Evolutionary conservation across 1,140 invertebrate genomes (phyloP).

Genomic region (Adelges cooleyi): DNA sequence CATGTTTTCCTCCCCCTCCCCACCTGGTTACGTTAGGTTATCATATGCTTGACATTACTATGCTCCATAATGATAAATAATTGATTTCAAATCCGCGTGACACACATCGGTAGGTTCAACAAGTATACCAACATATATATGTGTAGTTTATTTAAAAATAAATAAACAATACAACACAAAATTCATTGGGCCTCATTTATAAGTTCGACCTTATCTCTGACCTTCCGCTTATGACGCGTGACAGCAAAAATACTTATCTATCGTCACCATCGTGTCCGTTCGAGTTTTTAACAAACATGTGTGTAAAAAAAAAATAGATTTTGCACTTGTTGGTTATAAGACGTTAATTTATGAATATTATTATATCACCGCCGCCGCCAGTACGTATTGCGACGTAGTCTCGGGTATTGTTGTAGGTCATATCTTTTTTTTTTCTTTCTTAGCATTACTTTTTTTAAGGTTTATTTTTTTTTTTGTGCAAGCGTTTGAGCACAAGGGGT

Average conservation of each 20-base stretch:
- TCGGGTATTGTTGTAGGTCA: no score
- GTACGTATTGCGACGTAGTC: background rate
- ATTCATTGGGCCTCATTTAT: background rate
- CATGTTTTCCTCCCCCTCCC: no score
- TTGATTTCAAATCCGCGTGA: background rate
- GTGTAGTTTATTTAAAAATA: background rate
- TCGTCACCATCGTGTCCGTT: background rate
- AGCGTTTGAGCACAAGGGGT: no score
- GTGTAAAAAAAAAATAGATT: slow-evolving; percentile 9
- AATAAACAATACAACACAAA: background rate
- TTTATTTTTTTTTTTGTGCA: no score
- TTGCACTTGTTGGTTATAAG: background rate
- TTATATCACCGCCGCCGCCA: no score
- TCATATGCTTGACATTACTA: no score
- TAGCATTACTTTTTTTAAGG: no score
- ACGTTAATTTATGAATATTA: no score
- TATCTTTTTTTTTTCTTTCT: background rate
- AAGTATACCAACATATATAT: no score
- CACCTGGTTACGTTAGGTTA: no score
- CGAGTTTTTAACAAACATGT: slow-evolving; percentile 2
- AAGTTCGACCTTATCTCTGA: slow-evolving; percentile 2
- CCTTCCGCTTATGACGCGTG: slow-evolving; percentile 1
- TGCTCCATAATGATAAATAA: no score
- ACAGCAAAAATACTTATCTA: slow-evolving; percentile 1
- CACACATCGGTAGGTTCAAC: background rate